Percentiles rank a stretch among this genome's conserved stretches.
These are phyloP conservation scores for Pithys albifrons DNA, from an alignment of 2,113 vertebrate species.

Conservation along the genomic window DNA sequence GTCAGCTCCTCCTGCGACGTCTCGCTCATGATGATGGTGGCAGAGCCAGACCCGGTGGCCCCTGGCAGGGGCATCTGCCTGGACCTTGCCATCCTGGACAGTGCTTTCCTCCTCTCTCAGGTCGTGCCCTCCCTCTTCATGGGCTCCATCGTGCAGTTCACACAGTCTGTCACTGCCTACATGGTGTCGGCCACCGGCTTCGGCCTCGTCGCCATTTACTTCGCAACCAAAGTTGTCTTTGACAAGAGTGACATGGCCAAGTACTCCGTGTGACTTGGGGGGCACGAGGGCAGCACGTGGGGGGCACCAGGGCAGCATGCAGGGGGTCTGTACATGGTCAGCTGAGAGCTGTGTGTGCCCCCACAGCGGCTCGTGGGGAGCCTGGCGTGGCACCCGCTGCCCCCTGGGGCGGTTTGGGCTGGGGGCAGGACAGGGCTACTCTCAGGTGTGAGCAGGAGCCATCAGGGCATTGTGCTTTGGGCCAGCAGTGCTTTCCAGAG, in stretches of 20 bases:
- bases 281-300: accelerated
- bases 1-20: conserved; percentile 72
- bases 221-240: conserved; percentile 83
- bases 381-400: not conserved
- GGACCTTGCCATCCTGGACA: conserved; percentile 88
- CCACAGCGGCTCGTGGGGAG: accelerated
- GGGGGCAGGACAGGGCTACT: not conserved
- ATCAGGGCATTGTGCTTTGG: not conserved
- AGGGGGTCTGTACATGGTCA: not conserved
- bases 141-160: conserved; percentile 85
- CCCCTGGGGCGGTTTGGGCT: not conserved
- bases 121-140: conserved; percentile 84
- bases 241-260: conserved; percentile 80
- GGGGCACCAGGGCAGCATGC: not conserved
- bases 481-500: conserved; percentile 9
- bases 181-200: conserved; percentile 80
- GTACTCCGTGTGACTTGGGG: conserved; percentile 26
- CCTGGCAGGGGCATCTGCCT: conserved; percentile 81
- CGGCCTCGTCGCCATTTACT: conserved; percentile 82
- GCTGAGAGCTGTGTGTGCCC: accelerated
- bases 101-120: conserved; percentile 87
- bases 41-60: conserved; percentile 35
- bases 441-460: conserved; percentile 50
- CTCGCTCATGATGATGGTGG: conserved; percentile 58
- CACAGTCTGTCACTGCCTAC: conserved; percentile 82